Evolutionary conservation across 2,797 vertebrate species (phyloP).

Genomic region (Crenuchus spilurus): DNA sequence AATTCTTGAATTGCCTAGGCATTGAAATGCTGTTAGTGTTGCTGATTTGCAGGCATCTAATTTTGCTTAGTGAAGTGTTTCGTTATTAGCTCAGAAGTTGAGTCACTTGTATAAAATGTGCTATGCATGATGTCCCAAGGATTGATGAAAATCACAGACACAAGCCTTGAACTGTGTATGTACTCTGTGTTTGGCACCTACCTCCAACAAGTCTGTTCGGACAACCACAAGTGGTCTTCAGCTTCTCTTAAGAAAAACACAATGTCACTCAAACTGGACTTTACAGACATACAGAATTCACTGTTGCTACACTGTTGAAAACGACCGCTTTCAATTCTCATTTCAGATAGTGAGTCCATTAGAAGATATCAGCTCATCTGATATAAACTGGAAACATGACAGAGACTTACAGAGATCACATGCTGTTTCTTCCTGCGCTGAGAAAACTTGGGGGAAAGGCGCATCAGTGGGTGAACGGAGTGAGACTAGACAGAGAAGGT

Average conservation of each 20-base stretch:
- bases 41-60: too few species aligned
- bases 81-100: too few species aligned
- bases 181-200: slow-evolving; percentile 48
- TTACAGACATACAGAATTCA: too few species aligned
- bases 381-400: not conserved
- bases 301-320: too few species aligned
- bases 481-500: slow-evolving; percentile 64
- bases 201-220: slow-evolving; percentile 25
- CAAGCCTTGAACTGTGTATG: slow-evolving; percentile 2
- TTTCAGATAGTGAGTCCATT: not conserved
- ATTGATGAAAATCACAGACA: too few species aligned
- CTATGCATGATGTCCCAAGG: too few species aligned
- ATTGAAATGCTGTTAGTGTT: too few species aligned
- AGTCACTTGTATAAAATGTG: too few species aligned
- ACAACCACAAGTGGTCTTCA: slow-evolving; percentile 11
- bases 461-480: slow-evolving; percentile 79
- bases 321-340: too few species aligned
- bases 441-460: slow-evolving; percentile 77
- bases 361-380: not conserved
- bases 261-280: slow-evolving; percentile 13
- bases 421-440: slow-evolving; percentile 78
- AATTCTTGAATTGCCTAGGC: too few species aligned
- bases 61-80: too few species aligned
- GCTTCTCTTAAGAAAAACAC: slow-evolving; percentile 61
- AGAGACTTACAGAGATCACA: slow-evolving; percentile 65